Evolutionary conservation across 2,113 vertebrate genomes (phyloP).

Genomic region (Eudyptes chrysolophus): DNA sequence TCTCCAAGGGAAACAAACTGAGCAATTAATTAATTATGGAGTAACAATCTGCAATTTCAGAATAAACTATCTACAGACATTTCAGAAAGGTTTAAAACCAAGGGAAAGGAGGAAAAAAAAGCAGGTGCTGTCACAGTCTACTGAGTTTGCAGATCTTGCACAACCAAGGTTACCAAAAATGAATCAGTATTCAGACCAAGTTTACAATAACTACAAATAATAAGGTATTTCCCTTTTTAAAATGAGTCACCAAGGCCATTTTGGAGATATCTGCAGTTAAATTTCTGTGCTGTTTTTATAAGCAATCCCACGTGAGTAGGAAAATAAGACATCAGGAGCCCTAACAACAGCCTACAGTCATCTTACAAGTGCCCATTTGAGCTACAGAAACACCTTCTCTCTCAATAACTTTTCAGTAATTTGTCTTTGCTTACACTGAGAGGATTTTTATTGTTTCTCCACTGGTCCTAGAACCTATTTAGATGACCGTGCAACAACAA

Average conservation of each 20-base stretch:
- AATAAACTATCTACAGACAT: not conserved
- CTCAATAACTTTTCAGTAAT: not conserved
- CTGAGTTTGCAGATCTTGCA: not conserved
- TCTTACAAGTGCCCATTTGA: not conserved
- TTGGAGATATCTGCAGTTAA: not conserved
- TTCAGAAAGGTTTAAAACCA: not conserved
- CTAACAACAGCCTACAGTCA: not conserved
- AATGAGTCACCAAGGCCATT: not conserved
- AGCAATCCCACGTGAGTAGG: not conserved
- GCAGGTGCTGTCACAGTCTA: not conserved
- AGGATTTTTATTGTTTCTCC: not conserved
- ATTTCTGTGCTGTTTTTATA: not conserved
- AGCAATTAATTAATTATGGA: not conserved
- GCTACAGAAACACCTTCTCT: not conserved
- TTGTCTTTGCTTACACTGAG: not conserved
- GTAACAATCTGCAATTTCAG: not conserved
- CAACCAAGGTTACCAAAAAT: not conserved
- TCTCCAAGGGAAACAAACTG: not conserved
- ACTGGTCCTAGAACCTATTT: not conserved
- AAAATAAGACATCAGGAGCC: not conserved
- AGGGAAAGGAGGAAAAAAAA: not conserved
- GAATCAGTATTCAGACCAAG: not conserved
- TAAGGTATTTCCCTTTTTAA: constrained; percentile 12
- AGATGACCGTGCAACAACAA: not conserved
- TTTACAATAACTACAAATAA: not conserved